These are phyloP conservation scores for Scolopax bukidnonensis DNA, from an alignment of 2,797 vertebrate genomes.

Conservation along the genomic window DNA sequence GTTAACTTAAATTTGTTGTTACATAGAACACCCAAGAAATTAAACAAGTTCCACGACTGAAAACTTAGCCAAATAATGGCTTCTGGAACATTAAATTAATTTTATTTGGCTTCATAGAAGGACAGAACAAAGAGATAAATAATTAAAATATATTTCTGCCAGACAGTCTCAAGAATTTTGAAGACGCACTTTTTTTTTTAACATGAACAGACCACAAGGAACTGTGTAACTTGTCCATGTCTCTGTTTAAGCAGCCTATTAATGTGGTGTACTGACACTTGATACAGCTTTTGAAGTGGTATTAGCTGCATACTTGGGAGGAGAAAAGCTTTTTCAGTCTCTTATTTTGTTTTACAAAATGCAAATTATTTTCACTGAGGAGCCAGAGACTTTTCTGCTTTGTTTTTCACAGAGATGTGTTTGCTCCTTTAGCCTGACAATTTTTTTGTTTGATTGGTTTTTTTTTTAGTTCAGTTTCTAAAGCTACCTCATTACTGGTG, in stretches of 20 bases:
- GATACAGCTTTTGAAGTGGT: conserved; percentile 11
- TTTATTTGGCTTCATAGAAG: neutral
- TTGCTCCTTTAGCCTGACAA: neutral
- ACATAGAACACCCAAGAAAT: neutral
- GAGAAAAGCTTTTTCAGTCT: neutral
- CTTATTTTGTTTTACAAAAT: conserved; percentile 16
- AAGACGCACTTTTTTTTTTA: neutral
- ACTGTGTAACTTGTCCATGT: neutral
- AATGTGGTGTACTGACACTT: neutral
- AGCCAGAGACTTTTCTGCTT: neutral
- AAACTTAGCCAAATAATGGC: neutral
- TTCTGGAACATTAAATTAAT: neutral
- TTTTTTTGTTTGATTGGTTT: too few species aligned
- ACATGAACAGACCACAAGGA: conserved; percentile 1
- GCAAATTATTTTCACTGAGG: neutral
- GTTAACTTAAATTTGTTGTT: neutral
- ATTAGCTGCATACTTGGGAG: neutral
- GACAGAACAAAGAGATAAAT: conserved; percentile 19
- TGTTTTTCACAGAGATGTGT: neutral
- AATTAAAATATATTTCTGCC: neutral
- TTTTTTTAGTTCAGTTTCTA: neutral
- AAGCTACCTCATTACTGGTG: neutral
- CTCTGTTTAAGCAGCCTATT: neutral
- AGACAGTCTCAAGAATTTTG: neutral
- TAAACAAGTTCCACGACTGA: neutral